Percentiles rank a stretch among this genome's conserved stretches.
Conservation (phyloP, 2,888 invertebrate genomes). For the Hirtodrosophila duncani region DNA sequence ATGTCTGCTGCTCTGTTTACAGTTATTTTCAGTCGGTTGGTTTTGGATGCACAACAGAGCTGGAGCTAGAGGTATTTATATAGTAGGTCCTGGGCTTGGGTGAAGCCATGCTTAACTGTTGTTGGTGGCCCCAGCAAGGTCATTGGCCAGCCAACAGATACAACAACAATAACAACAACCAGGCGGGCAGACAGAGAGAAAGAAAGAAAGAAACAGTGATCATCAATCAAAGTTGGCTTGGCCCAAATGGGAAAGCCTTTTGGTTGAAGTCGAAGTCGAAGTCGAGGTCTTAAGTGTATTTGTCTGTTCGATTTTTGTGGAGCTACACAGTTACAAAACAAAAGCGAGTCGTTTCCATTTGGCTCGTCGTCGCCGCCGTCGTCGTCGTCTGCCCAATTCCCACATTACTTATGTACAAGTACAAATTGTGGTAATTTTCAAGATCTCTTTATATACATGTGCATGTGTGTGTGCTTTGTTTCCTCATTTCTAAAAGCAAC, state of each 20-base stretch:
- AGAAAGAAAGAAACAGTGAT: slow-evolving; percentile 36
- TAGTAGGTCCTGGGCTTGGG: slow-evolving; percentile 5
- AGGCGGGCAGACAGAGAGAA: not conserved
- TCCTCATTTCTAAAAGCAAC: slow-evolving; percentile 67
- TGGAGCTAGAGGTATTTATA: no score
- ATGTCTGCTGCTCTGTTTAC: slow-evolving; percentile 23
- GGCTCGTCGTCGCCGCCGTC: slow-evolving; percentile 2
- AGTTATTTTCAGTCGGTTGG: slow-evolving; percentile 26
- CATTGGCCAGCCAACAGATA: slow-evolving; percentile 32
- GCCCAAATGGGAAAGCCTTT: slow-evolving; percentile 17
- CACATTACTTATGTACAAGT: slow-evolving; percentile 74
- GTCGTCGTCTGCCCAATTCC: slow-evolving; percentile 62
- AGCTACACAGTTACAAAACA: slow-evolving; percentile 42
- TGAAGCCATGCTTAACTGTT: no score
- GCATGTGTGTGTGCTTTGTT: slow-evolving; percentile 47
- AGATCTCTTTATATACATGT: slow-evolving; percentile 64
- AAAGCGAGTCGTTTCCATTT: slow-evolving; percentile 3
- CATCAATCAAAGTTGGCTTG: slow-evolving; percentile 64
- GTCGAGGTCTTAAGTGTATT: slow-evolving; percentile 61
- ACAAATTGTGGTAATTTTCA: slow-evolving; percentile 74
- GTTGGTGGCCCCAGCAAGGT: no score
- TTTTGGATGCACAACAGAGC: slow-evolving; percentile 14
- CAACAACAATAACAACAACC: not conserved
- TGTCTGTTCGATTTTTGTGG: slow-evolving; percentile 66
- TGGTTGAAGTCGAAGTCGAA: slow-evolving; percentile 1